Conservation (phyloP, 1,140 invertebrate genomes). For the Hestina assimilis region DNA sequence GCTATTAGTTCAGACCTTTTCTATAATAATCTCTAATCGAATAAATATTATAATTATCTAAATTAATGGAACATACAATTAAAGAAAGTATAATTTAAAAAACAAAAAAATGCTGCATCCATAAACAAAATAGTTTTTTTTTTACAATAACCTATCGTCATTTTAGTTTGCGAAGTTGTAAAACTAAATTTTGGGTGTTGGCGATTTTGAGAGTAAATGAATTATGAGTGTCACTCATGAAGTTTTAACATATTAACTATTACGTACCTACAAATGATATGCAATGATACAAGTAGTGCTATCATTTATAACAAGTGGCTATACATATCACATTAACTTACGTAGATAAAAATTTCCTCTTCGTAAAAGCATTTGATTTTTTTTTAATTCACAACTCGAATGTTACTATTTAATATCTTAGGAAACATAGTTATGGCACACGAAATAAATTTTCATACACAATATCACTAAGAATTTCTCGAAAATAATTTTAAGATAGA, state of each 20-base stretch:
- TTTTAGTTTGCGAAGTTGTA: no score
- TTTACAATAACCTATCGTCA: no score
- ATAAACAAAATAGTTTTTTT: no score
- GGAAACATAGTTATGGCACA: slow-evolving; percentile 64
- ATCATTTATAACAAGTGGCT: slow-evolving; percentile 68
- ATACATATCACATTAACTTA: slow-evolving; percentile 76
- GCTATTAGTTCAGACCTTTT: no score
- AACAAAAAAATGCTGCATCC: no score
- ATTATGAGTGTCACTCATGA: background rate
- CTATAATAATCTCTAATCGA: no score
- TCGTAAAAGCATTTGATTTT: slow-evolving; percentile 61
- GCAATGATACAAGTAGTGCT: slow-evolving; percentile 63
- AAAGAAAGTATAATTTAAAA: no score
- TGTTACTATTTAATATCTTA: slow-evolving; percentile 54
- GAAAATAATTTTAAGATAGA: background rate
- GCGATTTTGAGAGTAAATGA: background rate
- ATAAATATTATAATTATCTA: no score
- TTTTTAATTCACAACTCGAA: slow-evolving; percentile 66
- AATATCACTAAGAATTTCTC: slow-evolving; percentile 25
- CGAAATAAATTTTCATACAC: slow-evolving; percentile 50
- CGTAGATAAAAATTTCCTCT: slow-evolving; percentile 64
- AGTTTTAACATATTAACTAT: slow-evolving; percentile 2
- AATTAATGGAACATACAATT: no score
- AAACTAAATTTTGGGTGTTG: no score
- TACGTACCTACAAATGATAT: slow-evolving; percentile 61